A percentile compares a stretch with the other conserved stretches of the same genome.
phyloP scores from a whole-genome alignment of 2,888 invertebrate species.

The Pseudococcus viburni region DNA sequence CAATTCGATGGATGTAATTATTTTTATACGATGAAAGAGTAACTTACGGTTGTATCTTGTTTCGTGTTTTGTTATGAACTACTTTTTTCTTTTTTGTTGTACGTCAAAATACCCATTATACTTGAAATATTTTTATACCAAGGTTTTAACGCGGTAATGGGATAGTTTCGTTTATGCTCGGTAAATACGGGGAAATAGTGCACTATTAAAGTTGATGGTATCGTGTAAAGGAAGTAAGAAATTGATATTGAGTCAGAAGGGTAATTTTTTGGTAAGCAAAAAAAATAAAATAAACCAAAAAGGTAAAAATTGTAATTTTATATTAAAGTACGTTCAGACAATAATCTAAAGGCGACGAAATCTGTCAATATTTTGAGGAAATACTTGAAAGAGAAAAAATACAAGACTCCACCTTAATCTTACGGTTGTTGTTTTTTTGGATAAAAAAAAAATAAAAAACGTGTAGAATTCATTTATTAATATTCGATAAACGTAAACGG shows the following conservation, averaged over 20 bases:
- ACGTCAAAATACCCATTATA: conserved; percentile 28
- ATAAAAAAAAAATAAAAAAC: not conserved
- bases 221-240: not conserved
- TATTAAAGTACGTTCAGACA: too few species aligned
- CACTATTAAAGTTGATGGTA: conserved; percentile 14
- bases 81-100: not conserved
- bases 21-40: conserved; percentile 10
- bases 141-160: conserved; percentile 23
- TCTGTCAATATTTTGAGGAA: not conserved
- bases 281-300: not conserved
- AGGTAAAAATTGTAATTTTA: not conserved
- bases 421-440: not conserved
- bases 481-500: conserved; percentile 24
- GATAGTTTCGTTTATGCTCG: not conserved
- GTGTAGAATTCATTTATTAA: not conserved
- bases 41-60: not conserved
- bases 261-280: not conserved
- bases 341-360: too few species aligned
- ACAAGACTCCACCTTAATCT: not conserved
- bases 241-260: not conserved
- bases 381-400: not conserved
- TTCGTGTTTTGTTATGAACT: not conserved
- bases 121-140: conserved; percentile 32
- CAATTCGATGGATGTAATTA: not conserved
- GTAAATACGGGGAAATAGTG: not conserved